These are phyloP conservation scores for Acanthopleura granulata DNA, from an alignment of 2,888 invertebrate genomes.

Conservation along the genomic window DNA sequence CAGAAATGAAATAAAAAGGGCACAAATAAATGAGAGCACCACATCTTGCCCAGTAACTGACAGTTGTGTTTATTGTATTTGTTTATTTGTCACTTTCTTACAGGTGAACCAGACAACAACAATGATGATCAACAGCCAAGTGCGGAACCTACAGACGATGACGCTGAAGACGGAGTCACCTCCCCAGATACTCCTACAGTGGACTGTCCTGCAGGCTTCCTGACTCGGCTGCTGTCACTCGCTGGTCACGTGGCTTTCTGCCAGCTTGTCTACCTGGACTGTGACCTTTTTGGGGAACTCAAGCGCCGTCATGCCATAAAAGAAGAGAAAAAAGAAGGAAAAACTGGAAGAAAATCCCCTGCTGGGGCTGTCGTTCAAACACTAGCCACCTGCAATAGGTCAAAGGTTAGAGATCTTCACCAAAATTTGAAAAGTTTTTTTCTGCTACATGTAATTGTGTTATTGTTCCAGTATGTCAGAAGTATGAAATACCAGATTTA, in stretches of 20 bases:
- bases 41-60: no score
- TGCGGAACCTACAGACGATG: neutral
- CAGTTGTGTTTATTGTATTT: no score
- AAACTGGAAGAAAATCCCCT: slow-evolving; percentile 19
- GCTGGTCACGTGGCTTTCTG: slow-evolving; percentile 83
- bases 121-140: slow-evolving; percentile 3
- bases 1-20: no score
- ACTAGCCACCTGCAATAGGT: slow-evolving; percentile 23
- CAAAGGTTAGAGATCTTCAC: slow-evolving; percentile 20
- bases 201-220: slow-evolving; percentile 39
- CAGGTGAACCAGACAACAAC: neutral
- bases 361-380: neutral
- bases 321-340: slow-evolving; percentile 59
- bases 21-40: no score
- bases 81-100: no score
- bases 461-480: no score
- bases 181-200: neutral
- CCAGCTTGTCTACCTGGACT: slow-evolving; percentile 86
- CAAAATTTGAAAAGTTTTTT: no score
- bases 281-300: slow-evolving; percentile 85
- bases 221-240: slow-evolving; percentile 73
- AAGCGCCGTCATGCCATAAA: slow-evolving; percentile 76
- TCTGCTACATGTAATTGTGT: no score
- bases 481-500: no score
- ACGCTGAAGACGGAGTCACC: neutral